Evolutionary conservation across 2,888 invertebrate species (phyloP).

Genomic region (Andrena trimmerana): DNA sequence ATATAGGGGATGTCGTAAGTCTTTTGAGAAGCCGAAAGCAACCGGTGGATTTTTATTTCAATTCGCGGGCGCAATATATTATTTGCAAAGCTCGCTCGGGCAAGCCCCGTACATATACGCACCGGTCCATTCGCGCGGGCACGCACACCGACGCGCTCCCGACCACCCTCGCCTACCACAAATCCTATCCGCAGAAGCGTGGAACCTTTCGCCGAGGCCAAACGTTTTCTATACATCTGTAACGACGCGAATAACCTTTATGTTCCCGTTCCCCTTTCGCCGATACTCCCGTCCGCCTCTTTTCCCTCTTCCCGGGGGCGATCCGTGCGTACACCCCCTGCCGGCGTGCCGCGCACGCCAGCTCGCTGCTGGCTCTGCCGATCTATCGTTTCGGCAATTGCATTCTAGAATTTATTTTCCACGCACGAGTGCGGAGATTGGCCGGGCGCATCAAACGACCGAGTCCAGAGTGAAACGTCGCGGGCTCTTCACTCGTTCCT

Average conservation of each 20-base stretch:
- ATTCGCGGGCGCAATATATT: constrained; percentile 75
- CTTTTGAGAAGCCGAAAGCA: constrained; percentile 74
- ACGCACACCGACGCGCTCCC: constrained; percentile 14
- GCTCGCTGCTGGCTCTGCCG: constrained; percentile 35
- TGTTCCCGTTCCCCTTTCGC: constrained; percentile 24
- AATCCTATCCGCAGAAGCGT: constrained; percentile 62
- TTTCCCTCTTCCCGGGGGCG: constrained; percentile 42
- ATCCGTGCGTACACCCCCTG: not conserved
- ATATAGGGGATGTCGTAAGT: constrained; percentile 68
- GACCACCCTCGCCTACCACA: constrained; percentile 56
- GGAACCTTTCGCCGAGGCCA: constrained; percentile 60
- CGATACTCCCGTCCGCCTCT: constrained; percentile 40
- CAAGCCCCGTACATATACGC: constrained; percentile 12
- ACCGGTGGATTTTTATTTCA: constrained; percentile 83
- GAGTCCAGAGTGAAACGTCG: constrained; percentile 29
- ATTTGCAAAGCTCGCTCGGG: constrained; percentile 65
- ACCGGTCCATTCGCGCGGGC: not conserved
- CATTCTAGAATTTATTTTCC: constrained; percentile 69
- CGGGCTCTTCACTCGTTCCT: not conserved
- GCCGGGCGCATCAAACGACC: constrained; percentile 54
- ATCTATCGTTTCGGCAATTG: constrained; percentile 63
- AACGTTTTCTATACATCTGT: constrained; percentile 73
- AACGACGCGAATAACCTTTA: constrained; percentile 75
- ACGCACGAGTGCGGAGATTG: constrained; percentile 61
- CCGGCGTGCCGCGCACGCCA: not conserved